Conservation (phyloP, 2,888 invertebrate genomes). For the Lamproptera curius region DNA sequence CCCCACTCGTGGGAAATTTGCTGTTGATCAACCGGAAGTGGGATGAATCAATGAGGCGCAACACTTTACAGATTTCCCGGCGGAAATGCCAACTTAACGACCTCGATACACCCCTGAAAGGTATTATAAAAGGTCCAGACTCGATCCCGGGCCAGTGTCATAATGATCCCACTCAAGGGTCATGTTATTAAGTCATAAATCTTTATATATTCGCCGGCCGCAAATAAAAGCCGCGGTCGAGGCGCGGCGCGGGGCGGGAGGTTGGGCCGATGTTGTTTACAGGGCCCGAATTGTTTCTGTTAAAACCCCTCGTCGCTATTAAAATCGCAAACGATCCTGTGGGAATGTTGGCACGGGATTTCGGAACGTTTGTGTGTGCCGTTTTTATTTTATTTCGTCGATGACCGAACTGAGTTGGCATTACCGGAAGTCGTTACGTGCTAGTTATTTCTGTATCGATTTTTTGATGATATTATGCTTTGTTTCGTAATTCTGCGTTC, state of each 20-base stretch:
- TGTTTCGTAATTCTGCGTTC: too few species aligned
- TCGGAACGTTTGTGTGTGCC: constrained; percentile 3
- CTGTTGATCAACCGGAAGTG: background rate
- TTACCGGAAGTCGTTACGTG: too few species aligned
- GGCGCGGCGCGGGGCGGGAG: too few species aligned
- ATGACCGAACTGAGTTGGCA: too few species aligned
- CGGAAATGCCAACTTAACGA: constrained; percentile 36
- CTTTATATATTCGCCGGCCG: constrained; percentile 27
- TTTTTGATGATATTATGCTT: too few species aligned
- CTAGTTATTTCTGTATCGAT: too few species aligned
- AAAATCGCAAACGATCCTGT: constrained; percentile 6
- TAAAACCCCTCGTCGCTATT: constrained; percentile 14
- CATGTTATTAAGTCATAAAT: constrained; percentile 50
- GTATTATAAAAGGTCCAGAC: constrained; percentile 36
- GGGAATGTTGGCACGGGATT: background rate
- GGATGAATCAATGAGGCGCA: constrained; percentile 20
- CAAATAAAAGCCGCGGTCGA: constrained; percentile 16
- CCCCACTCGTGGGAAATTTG: constrained; percentile 7
- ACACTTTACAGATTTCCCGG: constrained; percentile 26
- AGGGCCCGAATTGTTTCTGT: constrained; percentile 19
- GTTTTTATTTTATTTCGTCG: background rate
- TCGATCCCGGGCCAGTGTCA: constrained; percentile 35
- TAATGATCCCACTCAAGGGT: constrained; percentile 38
- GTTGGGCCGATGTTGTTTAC: constrained; percentile 12
- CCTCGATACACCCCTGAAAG: constrained; percentile 34